Conservation (phyloP, 2,888 invertebrate genomes). For the Liodrosophila aerea region DNA sequence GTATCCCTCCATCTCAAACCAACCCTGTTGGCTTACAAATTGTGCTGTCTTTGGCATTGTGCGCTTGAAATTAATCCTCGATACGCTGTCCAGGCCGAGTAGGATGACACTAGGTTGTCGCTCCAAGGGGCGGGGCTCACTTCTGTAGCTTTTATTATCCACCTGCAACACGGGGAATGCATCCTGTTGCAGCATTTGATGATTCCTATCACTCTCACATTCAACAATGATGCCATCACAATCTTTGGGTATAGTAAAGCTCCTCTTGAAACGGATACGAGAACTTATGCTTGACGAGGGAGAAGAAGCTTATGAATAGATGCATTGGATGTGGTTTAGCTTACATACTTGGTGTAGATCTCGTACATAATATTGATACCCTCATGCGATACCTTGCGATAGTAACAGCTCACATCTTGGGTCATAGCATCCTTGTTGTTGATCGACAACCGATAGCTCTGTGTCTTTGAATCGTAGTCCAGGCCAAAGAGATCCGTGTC, state of each 20-base stretch:
- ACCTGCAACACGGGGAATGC: constrained; percentile 84
- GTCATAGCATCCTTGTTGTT: background rate
- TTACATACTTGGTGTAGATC: constrained; percentile 28
- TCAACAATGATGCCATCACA: constrained; percentile 35
- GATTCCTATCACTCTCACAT: constrained; percentile 28
- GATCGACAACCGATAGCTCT: constrained; percentile 25
- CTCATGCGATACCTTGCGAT: constrained; percentile 15
- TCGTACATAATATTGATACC: background rate
- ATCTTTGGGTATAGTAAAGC: constrained; percentile 2
- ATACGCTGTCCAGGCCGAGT: constrained; percentile 91
- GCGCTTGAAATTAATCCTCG: constrained; percentile 84
- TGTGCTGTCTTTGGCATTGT: constrained; percentile 87
- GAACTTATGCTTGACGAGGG: constrained; percentile 22
- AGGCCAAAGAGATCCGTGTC: constrained; percentile 22
- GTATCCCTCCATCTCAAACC: constrained; percentile 87
- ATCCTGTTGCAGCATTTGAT: constrained; percentile 72
- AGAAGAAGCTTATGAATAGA: too few relatives aligned
- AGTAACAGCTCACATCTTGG: constrained; percentile 23
- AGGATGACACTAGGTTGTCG: constrained; percentile 86
- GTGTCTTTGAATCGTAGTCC: constrained; percentile 11
- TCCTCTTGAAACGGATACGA: constrained; percentile 3
- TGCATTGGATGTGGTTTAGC: too few relatives aligned
- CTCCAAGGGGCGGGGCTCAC: background rate
- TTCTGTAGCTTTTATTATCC: background rate
- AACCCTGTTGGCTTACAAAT: constrained; percentile 86